These are phyloP conservation scores for Erpobdella octoculata DNA, from an alignment of 2,888 invertebrate genomes.

Conservation along the genomic window DNA sequence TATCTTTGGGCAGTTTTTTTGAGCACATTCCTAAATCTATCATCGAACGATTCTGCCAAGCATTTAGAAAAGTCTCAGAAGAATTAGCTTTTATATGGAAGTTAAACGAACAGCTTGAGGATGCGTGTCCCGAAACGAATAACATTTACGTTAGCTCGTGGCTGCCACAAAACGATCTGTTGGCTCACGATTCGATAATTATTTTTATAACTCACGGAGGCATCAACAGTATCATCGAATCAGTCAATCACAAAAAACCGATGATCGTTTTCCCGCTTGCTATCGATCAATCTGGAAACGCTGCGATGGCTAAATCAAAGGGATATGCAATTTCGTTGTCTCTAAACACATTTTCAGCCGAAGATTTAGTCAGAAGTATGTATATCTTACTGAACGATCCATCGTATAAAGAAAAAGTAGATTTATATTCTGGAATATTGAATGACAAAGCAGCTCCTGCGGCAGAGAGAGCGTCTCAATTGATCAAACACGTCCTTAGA, in stretches of 20 bases:
- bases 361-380: slow-evolving; percentile 18
- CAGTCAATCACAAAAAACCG: slow-evolving; percentile 27
- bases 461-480: slow-evolving; percentile 3
- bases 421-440: slow-evolving; percentile 6
- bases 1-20: slow-evolving; percentile 38
- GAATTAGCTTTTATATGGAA: slow-evolving; percentile 26
- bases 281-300: slow-evolving; percentile 23
- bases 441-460: slow-evolving; percentile 6
- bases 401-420: slow-evolving; percentile 7
- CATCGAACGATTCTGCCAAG: slow-evolving; percentile 29
- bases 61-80: slow-evolving; percentile 32
- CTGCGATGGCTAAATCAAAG: background rate
- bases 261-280: slow-evolving; percentile 23
- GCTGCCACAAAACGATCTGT: slow-evolving; percentile 30
- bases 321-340: slow-evolving; percentile 27
- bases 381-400: slow-evolving; percentile 5
- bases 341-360: slow-evolving; percentile 9
- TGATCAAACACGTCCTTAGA: slow-evolving; percentile 25
- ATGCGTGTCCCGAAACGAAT: background rate
- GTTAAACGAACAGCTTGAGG: background rate
- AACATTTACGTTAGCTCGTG: slow-evolving; percentile 19
- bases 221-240: slow-evolving; percentile 23
- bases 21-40: slow-evolving; percentile 30
- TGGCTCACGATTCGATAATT: slow-evolving; percentile 19
- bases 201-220: slow-evolving; percentile 32